These are phyloP conservation scores for Ptilodon capucinus DNA, from an alignment of 2,888 invertebrate species.

Conservation along the genomic window DNA sequence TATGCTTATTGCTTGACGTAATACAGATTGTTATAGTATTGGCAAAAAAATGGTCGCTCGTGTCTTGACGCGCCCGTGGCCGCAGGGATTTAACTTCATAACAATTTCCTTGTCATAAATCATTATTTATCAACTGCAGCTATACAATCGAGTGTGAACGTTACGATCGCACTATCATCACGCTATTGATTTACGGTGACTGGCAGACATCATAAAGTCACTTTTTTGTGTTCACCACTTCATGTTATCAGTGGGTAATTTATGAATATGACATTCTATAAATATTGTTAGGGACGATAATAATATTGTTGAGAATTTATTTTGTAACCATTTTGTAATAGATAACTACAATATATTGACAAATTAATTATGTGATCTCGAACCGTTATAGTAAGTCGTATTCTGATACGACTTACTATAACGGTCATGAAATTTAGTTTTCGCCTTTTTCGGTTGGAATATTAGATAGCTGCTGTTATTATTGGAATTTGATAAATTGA, in stretches of 20 bases:
- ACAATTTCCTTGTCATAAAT: not conserved
- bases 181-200: conserved; percentile 18
- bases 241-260: not conserved
- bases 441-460: too few species aligned
- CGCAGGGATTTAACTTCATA: not conserved
- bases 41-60: too few species aligned
- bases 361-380: not conserved
- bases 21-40: too few species aligned
- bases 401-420: too few species aligned
- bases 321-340: not conserved
- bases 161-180: not conserved
- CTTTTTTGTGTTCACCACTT: not conserved
- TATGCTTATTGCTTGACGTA: too few species aligned
- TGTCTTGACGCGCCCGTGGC: too few species aligned
- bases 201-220: conserved; percentile 21
- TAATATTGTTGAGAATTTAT: not conserved
- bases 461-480: too few species aligned
- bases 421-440: too few species aligned
- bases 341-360: not conserved
- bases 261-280: not conserved
- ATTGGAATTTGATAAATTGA: too few species aligned
- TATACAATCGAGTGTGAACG: not conserved
- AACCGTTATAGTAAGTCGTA: not conserved
- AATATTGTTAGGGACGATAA: not conserved
- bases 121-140: not conserved